phyloP scores from a whole-genome alignment of 92 coral and sea anemone genomes.

The Heteractis magnifica region DNA sequence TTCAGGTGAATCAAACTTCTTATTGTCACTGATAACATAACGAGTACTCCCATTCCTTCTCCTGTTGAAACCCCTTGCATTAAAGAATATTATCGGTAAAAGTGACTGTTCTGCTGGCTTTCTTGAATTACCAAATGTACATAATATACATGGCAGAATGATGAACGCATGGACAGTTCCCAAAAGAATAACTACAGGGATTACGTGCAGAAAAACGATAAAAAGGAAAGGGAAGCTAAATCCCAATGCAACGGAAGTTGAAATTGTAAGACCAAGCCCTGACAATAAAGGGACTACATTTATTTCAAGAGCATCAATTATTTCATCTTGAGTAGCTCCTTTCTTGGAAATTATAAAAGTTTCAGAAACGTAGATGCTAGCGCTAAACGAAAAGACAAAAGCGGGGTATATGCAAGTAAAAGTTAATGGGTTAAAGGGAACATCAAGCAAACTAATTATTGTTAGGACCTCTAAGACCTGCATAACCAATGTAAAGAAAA shows the following conservation, averaged over 20 bases:
- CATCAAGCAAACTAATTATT: constrained; percentile 4
- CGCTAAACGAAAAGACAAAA: constrained; percentile 18
- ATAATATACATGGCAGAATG: not conserved
- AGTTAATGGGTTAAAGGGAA: constrained; percentile 29
- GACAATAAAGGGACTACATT: constrained; percentile 8
- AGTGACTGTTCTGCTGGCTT: not conserved
- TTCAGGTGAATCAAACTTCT: not conserved
- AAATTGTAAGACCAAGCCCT: not conserved
- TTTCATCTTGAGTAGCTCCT: not conserved
- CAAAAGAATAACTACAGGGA: not conserved
- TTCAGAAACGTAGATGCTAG: constrained; percentile 24
- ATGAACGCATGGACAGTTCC: not conserved
- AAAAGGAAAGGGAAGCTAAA: constrained; percentile 24
- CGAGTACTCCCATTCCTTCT: not conserved
- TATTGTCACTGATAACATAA: not conserved
- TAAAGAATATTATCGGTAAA: not conserved
- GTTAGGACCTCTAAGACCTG: constrained; percentile 25
- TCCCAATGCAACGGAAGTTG: constrained; percentile 34
- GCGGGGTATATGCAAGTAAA: constrained; percentile 14
- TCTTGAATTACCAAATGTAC: not conserved
- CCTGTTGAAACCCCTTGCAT: not conserved
- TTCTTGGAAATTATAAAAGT: constrained; percentile 7
- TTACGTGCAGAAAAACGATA: constrained; percentile 14
- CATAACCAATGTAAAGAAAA: constrained; percentile 16
- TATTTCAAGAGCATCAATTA: constrained; percentile 3